Conservation (phyloP, 2,113 vertebrate genomes). For the Thalassoma bifasciatum region DNA sequence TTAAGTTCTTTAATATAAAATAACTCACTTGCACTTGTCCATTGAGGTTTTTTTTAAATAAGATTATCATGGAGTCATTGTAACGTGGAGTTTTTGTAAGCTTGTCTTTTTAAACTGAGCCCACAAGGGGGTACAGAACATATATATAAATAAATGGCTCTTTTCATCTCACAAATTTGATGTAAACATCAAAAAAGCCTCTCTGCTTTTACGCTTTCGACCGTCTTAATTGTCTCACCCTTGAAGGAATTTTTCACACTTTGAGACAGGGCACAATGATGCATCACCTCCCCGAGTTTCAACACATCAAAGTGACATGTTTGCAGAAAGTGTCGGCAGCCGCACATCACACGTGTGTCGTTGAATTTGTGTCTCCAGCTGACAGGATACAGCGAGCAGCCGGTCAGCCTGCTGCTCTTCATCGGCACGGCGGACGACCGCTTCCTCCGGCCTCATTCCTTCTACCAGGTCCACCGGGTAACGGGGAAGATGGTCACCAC, state of each 20-base stretch:
- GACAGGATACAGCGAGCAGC: constrained; percentile 89
- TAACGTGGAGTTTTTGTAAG: too few species aligned
- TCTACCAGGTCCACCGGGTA: constrained; percentile 97
- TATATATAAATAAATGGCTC: too few species aligned
- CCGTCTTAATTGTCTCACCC: neutral
- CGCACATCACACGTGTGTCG: neutral
- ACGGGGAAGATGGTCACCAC: constrained; percentile 96
- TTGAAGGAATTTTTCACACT: neutral
- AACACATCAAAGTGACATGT: neutral
- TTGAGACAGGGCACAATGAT: neutral
- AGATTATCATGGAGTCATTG: too few species aligned
- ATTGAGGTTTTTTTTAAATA: too few species aligned
- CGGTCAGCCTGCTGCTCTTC: constrained; percentile 91
- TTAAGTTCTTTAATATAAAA: too few species aligned
- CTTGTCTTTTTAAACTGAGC: too few species aligned
- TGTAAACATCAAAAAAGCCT: too few species aligned
- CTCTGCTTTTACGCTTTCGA: too few species aligned
- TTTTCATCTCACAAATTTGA: too few species aligned
- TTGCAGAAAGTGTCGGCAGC: neutral
- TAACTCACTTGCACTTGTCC: too few species aligned
- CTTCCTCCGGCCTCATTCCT: constrained; percentile 91
- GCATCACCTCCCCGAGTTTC: neutral
- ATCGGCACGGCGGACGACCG: constrained; percentile 97
- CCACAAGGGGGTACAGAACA: too few species aligned
- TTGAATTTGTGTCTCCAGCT: constrained; percentile 78